Base-by-base conservation (phyloP, 2,113 vertebrate genomes). In the Dromaius novaehollandiae region DNA sequence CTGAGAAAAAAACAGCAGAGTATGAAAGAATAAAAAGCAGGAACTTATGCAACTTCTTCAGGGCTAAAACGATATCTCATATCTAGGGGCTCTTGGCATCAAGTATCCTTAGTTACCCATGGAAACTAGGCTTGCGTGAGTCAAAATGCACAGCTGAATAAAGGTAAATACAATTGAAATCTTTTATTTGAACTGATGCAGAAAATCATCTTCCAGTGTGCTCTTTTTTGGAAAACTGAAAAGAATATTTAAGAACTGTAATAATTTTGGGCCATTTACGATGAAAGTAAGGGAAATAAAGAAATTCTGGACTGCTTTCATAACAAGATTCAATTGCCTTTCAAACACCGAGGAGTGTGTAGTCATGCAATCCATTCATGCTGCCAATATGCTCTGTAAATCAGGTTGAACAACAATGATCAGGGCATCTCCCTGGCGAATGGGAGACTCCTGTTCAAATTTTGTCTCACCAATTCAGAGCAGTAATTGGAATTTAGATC, bases 61-160 rank as follows among this genome's bases (percentile, higher is more conserved):
- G 30, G 79, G 36, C 32, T 95, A 53, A 93, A 93, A 84, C 82
- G 68, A 30, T 77, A 74, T 73, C 70, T 93, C 70, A 22, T 68
- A 71, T 80, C 86, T 61, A 83, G 80, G 76, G 90, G 69, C 36
- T 93, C 80, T 81, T 91, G 85, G 50, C 88, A 94, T 60, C 55
- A 83, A 48, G 19, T 74, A 70, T 83, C 44, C 60, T 74, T 74
- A 89, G 82, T 66, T 96, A 80, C 90, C 90, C 73, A 22, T 91
- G 88, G 93, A 94, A 96, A 97, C 94, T 73, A 86, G 64, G 88
- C 44, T 80, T 74, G 40, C 88, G 64, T 95, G 83, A 95, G 88
- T 93, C 68, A 95, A 95, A 96, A 40, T 6, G 2, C 60, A 83
- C 3, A 86, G 53, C 36, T 74, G 76, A 93, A 83, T 69, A 86